Percentiles rank a stretch among this genome's conserved stretches.
Conservation (phyloP, 1,140 invertebrate species). For the Drosophila azteca region DNA sequence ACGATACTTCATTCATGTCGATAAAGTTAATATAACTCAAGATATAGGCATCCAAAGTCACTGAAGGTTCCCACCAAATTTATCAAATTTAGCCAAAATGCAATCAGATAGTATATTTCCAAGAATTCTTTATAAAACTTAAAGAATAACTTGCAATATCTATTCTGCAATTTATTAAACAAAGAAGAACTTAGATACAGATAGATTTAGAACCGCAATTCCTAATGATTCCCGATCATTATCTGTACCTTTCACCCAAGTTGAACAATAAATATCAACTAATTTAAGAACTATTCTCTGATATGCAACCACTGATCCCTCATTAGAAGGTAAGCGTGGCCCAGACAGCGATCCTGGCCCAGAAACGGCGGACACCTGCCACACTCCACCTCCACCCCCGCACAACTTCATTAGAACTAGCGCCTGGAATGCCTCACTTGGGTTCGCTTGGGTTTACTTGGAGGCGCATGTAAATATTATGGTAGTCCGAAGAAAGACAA, state of each 20-base stretch:
- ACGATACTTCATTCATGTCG: too few species aligned
- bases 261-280: slow-evolving; percentile 5
- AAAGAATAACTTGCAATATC: too few species aligned
- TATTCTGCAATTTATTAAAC: too few species aligned
- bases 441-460: background rate
- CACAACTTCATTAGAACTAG: slow-evolving; percentile 72
- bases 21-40: too few species aligned
- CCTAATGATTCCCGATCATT: background rate
- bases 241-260: background rate
- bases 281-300: slow-evolving; percentile 5
- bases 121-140: background rate
- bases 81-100: too few species aligned
- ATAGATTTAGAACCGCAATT: too few species aligned
- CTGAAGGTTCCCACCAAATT: too few species aligned
- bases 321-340: slow-evolving; percentile 37
- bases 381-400: slow-evolving; percentile 35
- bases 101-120: too few species aligned
- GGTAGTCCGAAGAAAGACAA: slow-evolving; percentile 29
- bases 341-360: slow-evolving; percentile 17
- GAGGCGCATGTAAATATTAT: slow-evolving; percentile 62
- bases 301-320: slow-evolving; percentile 26
- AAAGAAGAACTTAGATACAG: background rate
- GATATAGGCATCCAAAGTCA: too few species aligned
- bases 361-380: slow-evolving; percentile 60
- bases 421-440: slow-evolving; percentile 30